Conservation (phyloP, 2,113 vertebrate species). For the Oreocharis arfaki region DNA sequence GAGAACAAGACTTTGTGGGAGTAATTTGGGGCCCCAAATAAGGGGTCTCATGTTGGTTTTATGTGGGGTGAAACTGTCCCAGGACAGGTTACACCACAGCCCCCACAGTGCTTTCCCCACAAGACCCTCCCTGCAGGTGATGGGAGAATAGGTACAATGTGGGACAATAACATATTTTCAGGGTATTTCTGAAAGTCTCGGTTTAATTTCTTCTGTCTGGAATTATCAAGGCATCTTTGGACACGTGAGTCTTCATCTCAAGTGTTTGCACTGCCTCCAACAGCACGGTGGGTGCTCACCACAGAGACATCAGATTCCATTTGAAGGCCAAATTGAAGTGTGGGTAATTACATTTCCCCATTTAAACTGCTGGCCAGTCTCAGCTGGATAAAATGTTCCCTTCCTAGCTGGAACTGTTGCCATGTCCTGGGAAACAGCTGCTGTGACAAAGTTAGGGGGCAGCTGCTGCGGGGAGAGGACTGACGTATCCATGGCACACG, state of each 20-base stretch:
- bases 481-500: background rate
- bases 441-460: constrained; percentile 18
- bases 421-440: constrained; percentile 1
- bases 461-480: background rate
- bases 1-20: background rate
- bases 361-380: constrained; percentile 9
- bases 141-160: background rate
- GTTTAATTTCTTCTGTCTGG: background rate
- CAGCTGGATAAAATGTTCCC: constrained; percentile 48
- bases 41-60: background rate
- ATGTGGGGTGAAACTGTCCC: rapidly evolving
- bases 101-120: background rate
- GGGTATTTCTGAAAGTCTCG: background rate
- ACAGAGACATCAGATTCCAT: background rate
- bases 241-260: background rate
- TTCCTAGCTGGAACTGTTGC: background rate
- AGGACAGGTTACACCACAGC: background rate
- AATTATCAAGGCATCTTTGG: background rate
- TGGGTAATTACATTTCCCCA: constrained; percentile 33
- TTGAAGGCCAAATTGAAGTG: constrained; percentile 15
- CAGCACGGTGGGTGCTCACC: rapidly evolving
- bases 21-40: background rate
- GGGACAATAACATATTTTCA: background rate
- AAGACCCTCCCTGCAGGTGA: background rate
- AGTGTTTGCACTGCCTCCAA: background rate